Conservation (phyloP, 2,888 invertebrate species). For the Sarcophaga subvicina region DNA sequence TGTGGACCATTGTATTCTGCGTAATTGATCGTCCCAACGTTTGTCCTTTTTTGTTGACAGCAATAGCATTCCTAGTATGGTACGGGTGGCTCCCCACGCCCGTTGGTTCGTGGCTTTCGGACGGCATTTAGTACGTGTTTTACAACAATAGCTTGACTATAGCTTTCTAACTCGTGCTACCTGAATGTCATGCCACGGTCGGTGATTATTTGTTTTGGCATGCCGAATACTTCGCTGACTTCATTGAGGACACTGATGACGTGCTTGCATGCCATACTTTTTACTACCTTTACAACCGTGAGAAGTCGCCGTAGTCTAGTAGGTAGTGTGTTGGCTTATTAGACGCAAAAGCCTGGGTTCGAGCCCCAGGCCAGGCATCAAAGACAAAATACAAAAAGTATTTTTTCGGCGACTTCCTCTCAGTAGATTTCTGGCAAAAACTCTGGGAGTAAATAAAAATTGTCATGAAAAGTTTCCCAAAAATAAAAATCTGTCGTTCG, state of each 20-base stretch:
- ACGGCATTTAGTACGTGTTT: slow-evolving; percentile 71
- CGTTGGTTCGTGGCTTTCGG: slow-evolving; percentile 71
- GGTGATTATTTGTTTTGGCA: slow-evolving; percentile 55
- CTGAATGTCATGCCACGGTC: no score
- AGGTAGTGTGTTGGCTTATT: no score
- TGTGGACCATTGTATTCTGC: slow-evolving; percentile 36
- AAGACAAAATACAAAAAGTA: no score
- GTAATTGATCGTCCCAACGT: slow-evolving; percentile 46
- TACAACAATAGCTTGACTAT: slow-evolving; percentile 66
- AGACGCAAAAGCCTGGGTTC: no score
- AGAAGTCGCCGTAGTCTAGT: no score
- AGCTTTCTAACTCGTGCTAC: slow-evolving; percentile 64
- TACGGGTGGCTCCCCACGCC: slow-evolving; percentile 58
- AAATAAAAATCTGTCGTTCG: no score
- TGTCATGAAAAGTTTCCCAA: no score
- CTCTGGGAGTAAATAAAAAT: no score
- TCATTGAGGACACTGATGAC: slow-evolving; percentile 33
- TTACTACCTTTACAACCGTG: slow-evolving; percentile 1
- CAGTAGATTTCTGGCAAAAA: no score
- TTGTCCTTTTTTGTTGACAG: slow-evolving; percentile 47
- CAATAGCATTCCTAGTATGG: slow-evolving; percentile 46
- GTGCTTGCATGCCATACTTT: slow-evolving; percentile 26
- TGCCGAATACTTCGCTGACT: slow-evolving; percentile 67
- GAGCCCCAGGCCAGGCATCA: no score
- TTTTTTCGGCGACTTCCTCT: no score